These are phyloP conservation scores for Heliconius hewitsoni DNA, from an alignment of 1,140 invertebrate species.

Conservation along the genomic window DNA sequence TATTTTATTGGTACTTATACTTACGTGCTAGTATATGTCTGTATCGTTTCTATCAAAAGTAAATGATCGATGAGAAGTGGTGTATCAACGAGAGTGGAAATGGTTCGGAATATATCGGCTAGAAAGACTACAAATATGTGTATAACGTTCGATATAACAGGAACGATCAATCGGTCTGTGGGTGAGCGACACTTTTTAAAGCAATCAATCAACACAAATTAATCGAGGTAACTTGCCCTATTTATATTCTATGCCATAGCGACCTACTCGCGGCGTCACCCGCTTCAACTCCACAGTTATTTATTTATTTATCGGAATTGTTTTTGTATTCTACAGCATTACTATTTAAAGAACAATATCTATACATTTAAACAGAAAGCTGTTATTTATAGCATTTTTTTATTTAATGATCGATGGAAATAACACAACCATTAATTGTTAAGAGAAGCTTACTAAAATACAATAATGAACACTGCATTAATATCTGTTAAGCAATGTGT, in stretches of 20 bases:
- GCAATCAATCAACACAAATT: background rate
- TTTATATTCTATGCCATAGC: background rate
- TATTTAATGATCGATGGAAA: too few relatives aligned
- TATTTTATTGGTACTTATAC: background rate
- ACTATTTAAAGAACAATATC: too few relatives aligned
- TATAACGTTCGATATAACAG: background rate
- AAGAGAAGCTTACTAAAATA: too few relatives aligned
- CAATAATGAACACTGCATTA: too few relatives aligned
- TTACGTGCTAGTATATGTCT: background rate
- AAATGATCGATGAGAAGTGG: background rate
- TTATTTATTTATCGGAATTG: too few relatives aligned
- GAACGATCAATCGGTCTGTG: background rate
- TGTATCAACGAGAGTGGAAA: background rate
- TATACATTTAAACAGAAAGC: too few relatives aligned
- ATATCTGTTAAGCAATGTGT: too few relatives aligned
- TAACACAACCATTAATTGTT: too few relatives aligned
- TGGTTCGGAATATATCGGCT: background rate
- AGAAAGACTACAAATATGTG: background rate
- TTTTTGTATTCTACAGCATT: too few relatives aligned
- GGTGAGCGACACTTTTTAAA: background rate
- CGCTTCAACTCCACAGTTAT: too few relatives aligned
- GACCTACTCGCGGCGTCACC: too few relatives aligned
- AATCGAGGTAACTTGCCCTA: background rate
- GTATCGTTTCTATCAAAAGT: background rate
- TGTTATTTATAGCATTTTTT: too few relatives aligned